A percentile compares a stretch with the other conserved stretches of the same genome.
phyloP scores from a whole-genome alignment of 2,797 vertebrate genomes.

The Xerus rutilus region DNA sequence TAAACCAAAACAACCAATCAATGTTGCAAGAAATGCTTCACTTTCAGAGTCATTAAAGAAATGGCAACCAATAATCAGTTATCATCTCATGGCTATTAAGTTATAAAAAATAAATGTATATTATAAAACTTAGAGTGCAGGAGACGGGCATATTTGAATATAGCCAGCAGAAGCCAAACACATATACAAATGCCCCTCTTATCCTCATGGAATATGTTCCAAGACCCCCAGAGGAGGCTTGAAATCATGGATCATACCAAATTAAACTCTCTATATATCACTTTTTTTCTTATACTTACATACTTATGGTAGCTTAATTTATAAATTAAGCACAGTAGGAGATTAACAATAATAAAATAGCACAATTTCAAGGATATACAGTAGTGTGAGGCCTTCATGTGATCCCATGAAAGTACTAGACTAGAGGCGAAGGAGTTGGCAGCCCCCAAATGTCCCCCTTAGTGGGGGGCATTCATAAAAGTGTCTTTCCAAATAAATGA shows the following conservation, averaged over 20 bases:
- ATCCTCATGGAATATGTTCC: not conserved
- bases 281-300: not conserved
- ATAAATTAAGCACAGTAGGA: not conserved
- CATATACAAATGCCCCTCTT: accelerated
- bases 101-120: not conserved
- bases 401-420: not conserved
- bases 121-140: not conserved
- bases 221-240: not conserved
- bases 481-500: not conserved
- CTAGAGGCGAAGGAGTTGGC: not conserved
- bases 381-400: not conserved
- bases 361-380: not conserved
- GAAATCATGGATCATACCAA: not conserved
- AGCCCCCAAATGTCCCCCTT: too few species aligned
- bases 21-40: not conserved
- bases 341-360: not conserved
- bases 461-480: not conserved
- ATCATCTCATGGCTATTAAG: not conserved
- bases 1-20: not conserved
- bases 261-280: not conserved
- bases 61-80: not conserved
- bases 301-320: not conserved
- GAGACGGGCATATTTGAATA: not conserved
- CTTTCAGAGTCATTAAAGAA: conserved; percentile 13
- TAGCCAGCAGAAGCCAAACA: not conserved